A percentile compares a stretch with the other conserved stretches of the same genome.
phyloP scores from a whole-genome alignment of 2,797 vertebrate genomes.

The Limnodromus scolopaceus region DNA sequence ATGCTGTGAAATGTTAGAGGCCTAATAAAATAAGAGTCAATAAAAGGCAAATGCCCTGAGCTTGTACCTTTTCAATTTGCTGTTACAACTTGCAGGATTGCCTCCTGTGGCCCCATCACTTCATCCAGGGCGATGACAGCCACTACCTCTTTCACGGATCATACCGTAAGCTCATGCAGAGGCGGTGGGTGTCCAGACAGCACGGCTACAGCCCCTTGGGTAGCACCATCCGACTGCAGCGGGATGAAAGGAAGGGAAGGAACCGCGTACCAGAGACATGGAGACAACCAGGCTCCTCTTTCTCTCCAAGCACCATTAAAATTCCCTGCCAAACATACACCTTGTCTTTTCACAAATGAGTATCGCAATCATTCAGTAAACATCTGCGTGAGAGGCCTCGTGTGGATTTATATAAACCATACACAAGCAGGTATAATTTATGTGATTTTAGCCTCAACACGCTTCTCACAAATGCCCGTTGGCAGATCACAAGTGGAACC shows the following conservation, averaged over 20 bases:
- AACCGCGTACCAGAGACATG: rapidly evolving
- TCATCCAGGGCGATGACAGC: background rate
- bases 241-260: background rate
- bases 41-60: background rate
- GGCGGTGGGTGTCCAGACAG: rapidly evolving
- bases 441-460: background rate
- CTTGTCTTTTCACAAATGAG: rapidly evolving
- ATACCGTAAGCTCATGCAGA: rapidly evolving
- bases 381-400: background rate
- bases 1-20: background rate
- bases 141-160: background rate
- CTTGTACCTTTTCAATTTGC: background rate
- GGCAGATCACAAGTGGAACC: background rate
- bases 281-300: background rate
- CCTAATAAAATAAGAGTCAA: background rate
- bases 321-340: rapidly evolving
- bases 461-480: background rate
- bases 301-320: background rate
- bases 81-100: background rate
- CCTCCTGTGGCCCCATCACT: background rate
- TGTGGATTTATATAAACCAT: background rate
- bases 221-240: rapidly evolving
- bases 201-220: background rate
- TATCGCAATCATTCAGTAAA: background rate
- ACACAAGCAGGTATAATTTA: background rate